Evolutionary conservation across 2,888 invertebrate species (phyloP).

Genomic region (Diaperis boleti): DNA sequence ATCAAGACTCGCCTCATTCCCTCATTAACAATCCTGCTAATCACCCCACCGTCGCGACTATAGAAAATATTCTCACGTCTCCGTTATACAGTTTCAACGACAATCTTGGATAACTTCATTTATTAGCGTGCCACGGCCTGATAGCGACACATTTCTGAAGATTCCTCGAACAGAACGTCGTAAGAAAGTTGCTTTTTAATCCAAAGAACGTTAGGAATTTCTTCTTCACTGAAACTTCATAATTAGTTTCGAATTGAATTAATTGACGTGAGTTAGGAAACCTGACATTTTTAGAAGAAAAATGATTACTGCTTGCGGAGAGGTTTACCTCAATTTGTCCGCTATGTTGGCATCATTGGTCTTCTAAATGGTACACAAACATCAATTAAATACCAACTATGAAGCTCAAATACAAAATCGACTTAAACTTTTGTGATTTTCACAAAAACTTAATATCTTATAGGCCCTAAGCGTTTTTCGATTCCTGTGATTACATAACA

Average conservation of each 20-base stretch:
- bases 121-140: conserved; percentile 20
- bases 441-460: too few relatives aligned
- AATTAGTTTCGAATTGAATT: conserved; percentile 17
- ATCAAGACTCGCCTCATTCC: conserved; percentile 55
- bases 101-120: conserved; percentile 36
- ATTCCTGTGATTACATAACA: too few relatives aligned
- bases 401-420: too few relatives aligned
- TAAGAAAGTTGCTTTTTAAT: conserved; percentile 7
- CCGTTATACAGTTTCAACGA: conserved; percentile 29
- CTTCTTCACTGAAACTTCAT: conserved; percentile 10
- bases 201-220: neutral
- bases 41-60: conserved; percentile 47
- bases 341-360: conserved; percentile 1
- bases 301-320: neutral
- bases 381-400: too few relatives aligned
- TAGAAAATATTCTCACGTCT: conserved; percentile 50
- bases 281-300: neutral
- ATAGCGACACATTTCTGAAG: conserved; percentile 7
- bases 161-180: conserved; percentile 3
- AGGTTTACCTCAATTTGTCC: conserved; percentile 13
- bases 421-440: too few relatives aligned
- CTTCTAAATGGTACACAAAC: too few relatives aligned
- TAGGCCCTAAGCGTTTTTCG: too few relatives aligned
- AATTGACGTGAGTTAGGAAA: neutral
- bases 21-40: conserved; percentile 57